Evolutionary conservation across 2,888 invertebrate genomes (phyloP), one percentile per base, ranked within the genome.

Genomic region (Drosophila neonasuta): DNA sequence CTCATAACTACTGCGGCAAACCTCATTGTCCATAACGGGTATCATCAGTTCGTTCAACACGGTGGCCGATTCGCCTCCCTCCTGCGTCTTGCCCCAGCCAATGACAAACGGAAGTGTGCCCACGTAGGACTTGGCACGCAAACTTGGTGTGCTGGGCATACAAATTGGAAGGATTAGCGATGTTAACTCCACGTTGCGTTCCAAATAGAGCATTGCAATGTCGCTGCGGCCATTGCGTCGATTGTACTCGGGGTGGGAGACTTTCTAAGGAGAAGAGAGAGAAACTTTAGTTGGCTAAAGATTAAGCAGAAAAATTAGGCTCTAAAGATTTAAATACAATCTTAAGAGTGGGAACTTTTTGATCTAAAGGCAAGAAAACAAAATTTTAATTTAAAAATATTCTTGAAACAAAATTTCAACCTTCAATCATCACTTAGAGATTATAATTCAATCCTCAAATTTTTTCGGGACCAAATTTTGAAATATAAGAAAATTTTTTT

Each of bases 131-230:
- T 91, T 92, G 0, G 92, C 88, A 46, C 93, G 91, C 44, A 94
- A 83, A 4, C 92, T 91, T 0, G 91, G 89, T 9, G 91, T 89
- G 11, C 91, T 88, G 0, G 97, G 97, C 55, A 97, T 90, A 88
- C 97, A 97, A 72, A 97, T 94, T 0, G 96, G 96, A 71, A 91
- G 91, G 54, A 96, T 93, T 24, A 92, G 86, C 11, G 90, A 68
- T 6, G 93, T 91, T 64, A 93, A 94, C 1, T 90, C 77, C 0
- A 94, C 93, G 1, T 93, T 92, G 0, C 90, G 84, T 3, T 92
- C 91, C 52, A 97, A 90, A 63, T 93, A 92, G 0, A 97, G 89
- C 1, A 98, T 88, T 0, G 95, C 97, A 63, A 98, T 95, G 88
- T 98, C 97, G 80, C 95, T 95, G 48, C 93, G 93, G 78, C 93